These are phyloP conservation scores for Orius insidiosus DNA, from an alignment of 1,140 invertebrate genomes.

Conservation along the genomic window DNA sequence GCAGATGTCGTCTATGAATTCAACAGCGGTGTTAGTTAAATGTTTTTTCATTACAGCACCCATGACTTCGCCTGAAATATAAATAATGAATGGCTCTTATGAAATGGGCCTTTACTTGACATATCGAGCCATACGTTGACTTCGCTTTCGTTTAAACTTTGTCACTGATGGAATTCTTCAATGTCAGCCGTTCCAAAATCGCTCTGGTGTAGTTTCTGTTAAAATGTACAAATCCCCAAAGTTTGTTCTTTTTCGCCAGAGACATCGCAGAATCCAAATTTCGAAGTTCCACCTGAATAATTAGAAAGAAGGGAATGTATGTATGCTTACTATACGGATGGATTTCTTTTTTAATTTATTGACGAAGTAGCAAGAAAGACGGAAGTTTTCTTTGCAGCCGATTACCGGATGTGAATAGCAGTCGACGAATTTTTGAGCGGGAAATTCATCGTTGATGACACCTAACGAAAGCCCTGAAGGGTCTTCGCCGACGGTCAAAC, in stretches of 20 bases:
- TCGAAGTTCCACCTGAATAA: conserved; percentile 20
- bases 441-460: conserved; percentile 26
- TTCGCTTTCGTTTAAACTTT: conserved; percentile 26
- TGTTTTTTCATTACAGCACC: not conserved
- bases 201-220: conserved; percentile 28
- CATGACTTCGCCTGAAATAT: not conserved
- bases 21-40: not conserved
- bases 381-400: not conserved
- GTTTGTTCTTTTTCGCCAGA: conserved; percentile 26
- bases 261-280: conserved; percentile 22
- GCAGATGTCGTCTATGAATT: too few species aligned
- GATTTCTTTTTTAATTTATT: not conserved
- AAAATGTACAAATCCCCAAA: conserved; percentile 32
- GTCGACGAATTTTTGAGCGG: too few species aligned
- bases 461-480: not conserved
- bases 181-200: conserved; percentile 23
- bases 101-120: conserved; percentile 18
- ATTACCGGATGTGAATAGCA: too few species aligned
- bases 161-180: too few species aligned
- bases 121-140: conserved; percentile 25
- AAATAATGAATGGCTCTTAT: too few species aligned
- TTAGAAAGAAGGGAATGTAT: too few species aligned
- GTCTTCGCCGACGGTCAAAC: not conserved
- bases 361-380: conserved; percentile 5
- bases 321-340: not conserved